phyloP scores from a whole-genome alignment of 2,888 invertebrate genomes.

The Lycocerus yunnanus region DNA sequence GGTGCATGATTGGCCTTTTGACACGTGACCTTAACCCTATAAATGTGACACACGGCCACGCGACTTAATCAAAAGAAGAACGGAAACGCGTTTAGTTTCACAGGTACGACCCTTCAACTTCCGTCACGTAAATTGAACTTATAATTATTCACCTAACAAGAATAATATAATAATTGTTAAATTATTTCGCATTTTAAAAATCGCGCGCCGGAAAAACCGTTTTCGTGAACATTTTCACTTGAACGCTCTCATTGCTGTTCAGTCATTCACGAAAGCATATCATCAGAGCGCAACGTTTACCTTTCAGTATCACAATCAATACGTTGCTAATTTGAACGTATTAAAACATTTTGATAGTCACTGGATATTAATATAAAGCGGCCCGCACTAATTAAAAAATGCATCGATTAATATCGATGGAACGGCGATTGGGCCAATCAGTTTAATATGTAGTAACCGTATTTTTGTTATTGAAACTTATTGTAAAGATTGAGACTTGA shows the following conservation, averaged over 20 bases:
- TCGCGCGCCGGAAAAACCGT: background rate
- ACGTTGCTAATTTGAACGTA: too few species aligned
- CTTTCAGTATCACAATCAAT: background rate
- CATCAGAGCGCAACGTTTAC: conserved; percentile 2
- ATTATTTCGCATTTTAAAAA: background rate
- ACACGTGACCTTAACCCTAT: conserved; percentile 38
- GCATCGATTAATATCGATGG: background rate
- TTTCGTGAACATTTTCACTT: conserved; percentile 3
- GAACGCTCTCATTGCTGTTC: conserved; percentile 4
- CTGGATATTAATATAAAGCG: background rate
- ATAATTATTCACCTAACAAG: background rate
- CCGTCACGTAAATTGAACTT: background rate
- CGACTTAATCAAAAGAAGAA: conserved; percentile 23
- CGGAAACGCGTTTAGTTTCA: conserved; percentile 35
- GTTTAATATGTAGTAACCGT: too few species aligned
- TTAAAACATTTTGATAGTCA: background rate
- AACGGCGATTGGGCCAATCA: background rate
- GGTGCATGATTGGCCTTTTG: conserved; percentile 38
- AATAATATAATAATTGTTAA: background rate
- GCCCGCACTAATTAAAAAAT: background rate
- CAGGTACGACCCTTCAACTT: conserved; percentile 20
- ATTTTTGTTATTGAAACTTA: background rate
- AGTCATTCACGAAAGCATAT: conserved; percentile 12
- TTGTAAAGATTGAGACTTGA: too few species aligned
- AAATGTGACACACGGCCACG: conserved; percentile 31